Conservation (phyloP, 92 coral and sea anemone species). For the Meandrina meandrites region DNA sequence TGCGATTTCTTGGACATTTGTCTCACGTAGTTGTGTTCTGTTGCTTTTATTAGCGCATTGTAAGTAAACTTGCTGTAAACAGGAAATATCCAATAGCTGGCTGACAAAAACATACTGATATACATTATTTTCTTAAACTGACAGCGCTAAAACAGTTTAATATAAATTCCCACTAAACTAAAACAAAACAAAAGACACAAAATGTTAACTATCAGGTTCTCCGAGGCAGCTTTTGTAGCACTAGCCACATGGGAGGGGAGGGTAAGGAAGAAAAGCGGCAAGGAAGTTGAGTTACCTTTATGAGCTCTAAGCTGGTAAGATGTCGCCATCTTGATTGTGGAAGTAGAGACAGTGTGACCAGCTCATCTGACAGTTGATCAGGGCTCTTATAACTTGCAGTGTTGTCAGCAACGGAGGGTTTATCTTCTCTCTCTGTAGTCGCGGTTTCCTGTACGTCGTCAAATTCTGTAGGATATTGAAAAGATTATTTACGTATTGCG, state of each 20-base stretch:
- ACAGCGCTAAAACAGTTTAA: too few species aligned
- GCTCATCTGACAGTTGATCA: slow-evolving; percentile 91
- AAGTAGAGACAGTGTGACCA: slow-evolving; percentile 89
- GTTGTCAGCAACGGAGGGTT: not conserved
- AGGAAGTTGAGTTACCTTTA: slow-evolving; percentile 61
- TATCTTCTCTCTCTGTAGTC: slow-evolving; percentile 1
- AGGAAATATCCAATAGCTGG: too few species aligned
- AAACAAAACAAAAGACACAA: not conserved
- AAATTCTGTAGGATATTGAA: slow-evolving; percentile 12
- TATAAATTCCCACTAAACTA: not conserved
- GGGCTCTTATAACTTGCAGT: slow-evolving; percentile 77
- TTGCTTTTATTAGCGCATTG: too few species aligned
- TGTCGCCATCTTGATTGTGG: slow-evolving; percentile 98
- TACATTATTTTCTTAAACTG: too few species aligned
- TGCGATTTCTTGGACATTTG: too few species aligned
- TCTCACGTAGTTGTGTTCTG: too few species aligned
- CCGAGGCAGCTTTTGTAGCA: not conserved
- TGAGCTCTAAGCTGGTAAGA: slow-evolving; percentile 88
- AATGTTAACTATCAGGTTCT: not conserved
- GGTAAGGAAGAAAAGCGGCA: not conserved
- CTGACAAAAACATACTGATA: too few species aligned
- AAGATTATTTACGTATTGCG: not conserved
- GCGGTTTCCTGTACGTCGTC: slow-evolving; percentile 18
- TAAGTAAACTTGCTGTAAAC: too few species aligned
- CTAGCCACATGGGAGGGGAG: not conserved